Base-by-base conservation (phyloP, 2,888 invertebrate species). In the Lypha dubia region DNA sequence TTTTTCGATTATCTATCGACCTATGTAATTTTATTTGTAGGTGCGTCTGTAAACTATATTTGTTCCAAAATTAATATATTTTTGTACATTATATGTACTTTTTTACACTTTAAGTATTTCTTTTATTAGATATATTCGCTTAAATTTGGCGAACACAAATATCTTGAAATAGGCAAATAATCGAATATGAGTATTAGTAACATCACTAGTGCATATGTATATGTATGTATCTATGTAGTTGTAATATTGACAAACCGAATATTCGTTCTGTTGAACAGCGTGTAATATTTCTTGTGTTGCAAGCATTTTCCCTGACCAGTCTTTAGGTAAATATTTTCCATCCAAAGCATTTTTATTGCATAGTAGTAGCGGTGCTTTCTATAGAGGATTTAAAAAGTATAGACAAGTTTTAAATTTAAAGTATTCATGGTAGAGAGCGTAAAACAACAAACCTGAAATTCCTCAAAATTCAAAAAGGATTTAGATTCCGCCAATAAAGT, bases 291-390 rank as follows among this genome's bases (percentile, higher is more conserved):
- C 65, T 11, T 74, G 62, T 0, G 80, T 74, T 24, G 65, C 38
- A 56, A 71, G 76, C 4, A 86, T 13, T 15, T 38, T 62, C 13
- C 84, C 84, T 1, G 35, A 32, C 80, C 83, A 86, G 6, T 35
- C 32, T 13, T 32, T 49, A 1, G 80, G 80, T 4, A 84, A 35
- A 60, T 62, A 13, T 44, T 68, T 80, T 20, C 38, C 70, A 1
- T 46, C 24, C 24, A 83, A 53, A 0, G 41, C 58, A 67, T 79
- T 71, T 44, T 70, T 75, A 20, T 83, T 68, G 13, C 79, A 83
- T 58, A 83, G 15, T 5, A 83, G 60, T 2, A 83, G 15, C 11
- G 83, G 79, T 11, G 79, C 70, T 24, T 75, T 44, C 75, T 83
- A 17, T 20, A 24, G 0, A 38, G 20, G 0, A 38, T n/a, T 51